These are phyloP conservation scores for Aurelia sp. DNA, from an alignment of 30 jellyfish, hydroid and myxozoan species.

Conservation along the genomic window DNA sequence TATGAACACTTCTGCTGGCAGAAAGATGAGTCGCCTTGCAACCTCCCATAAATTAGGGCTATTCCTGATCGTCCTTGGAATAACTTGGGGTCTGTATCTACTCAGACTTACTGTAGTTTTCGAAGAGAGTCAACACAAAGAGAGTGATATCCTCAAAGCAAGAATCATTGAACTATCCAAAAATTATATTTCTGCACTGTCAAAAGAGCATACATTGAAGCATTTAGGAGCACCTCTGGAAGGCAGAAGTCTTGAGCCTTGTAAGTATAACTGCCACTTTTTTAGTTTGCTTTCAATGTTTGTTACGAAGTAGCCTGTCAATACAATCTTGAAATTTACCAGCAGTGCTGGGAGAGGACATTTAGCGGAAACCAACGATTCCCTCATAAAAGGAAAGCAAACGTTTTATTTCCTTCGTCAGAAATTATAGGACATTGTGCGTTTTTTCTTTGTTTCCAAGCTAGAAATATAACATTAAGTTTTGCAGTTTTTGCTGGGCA, in stretches of 20 bases:
- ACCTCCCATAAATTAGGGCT: slow-evolving; percentile 72
- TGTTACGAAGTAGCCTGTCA: no score
- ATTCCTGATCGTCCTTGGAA: slow-evolving; percentile 73
- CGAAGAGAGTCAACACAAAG: slow-evolving; percentile 63
- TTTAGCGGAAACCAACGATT: no score
- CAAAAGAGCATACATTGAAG: slow-evolving; percentile 77
- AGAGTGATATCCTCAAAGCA: slow-evolving; percentile 78
- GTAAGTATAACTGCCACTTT: slow-evolving; percentile 14
- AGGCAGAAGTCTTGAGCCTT: slow-evolving; percentile 53
- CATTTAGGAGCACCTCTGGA: slow-evolving; percentile 23
- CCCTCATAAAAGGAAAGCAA: no score
- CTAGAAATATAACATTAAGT: no score
- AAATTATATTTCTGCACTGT: slow-evolving; percentile 78
- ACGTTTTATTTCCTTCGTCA: no score
- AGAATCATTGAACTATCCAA: slow-evolving; percentile 87
- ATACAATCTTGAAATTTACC: no score
- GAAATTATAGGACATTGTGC: no score
- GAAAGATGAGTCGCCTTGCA: slow-evolving; percentile 24
- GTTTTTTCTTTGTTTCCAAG: no score
- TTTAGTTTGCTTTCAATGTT: no score
- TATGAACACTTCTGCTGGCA: slow-evolving; percentile 22
- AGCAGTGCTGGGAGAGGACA: no score
- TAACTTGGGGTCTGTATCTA: slow-evolving; percentile 93
- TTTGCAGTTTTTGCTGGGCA: no score
- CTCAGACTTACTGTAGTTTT: slow-evolving; percentile 50